Evolutionary conservation across 1,140 invertebrate genomes (phyloP), one percentile per base, ranked within the genome.

Genomic region (Arion vulgaris): DNA sequence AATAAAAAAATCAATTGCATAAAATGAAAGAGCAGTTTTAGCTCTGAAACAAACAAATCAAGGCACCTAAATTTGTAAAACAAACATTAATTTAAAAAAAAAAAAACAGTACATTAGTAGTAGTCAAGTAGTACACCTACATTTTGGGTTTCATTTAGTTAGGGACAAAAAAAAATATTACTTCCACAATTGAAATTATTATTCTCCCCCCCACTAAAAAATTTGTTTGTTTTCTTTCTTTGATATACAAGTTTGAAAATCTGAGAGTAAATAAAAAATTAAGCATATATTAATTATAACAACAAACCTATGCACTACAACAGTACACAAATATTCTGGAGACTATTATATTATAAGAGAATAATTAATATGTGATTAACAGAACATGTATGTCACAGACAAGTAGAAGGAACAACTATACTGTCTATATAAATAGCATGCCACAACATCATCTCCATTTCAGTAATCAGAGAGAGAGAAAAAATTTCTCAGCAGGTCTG

Each of bases 1-100:
- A 66, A 32, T 7, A 32, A 28, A 23, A n/a, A 66, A 23, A 66
- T 66, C 28, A 66, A 0, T 66, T 32, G 62, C 28, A 32, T 57
- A 57, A 57, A 57, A 15, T 9, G 23, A 57, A 23, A 26, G 19
- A 57, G 1, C 2, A 57, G 23, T 66, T 57, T 57, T 34, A 66
- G 62, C 62, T 32, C 62, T 66, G 28, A 66, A 66, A 19, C n/a
- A 62, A 32, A 66, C 53, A 66, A 66, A 66, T 66, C 62, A 66
- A 66, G 62, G 62, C 62, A 66, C 62, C 62, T 66, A 66, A 66
- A 66, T 66, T 66, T 66, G 62, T 28, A 66, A 66, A 66, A 49
- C 45, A 49, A 19, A 19, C 9, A 49, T 49, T 49, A 19, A 49
- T 19, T 49, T 11, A 9, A 49, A 1, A 57, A 57, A 57, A 15